Evolutionary conservation across 2,113 vertebrate species (phyloP).

Genomic region (Xenus cinereus): DNA sequence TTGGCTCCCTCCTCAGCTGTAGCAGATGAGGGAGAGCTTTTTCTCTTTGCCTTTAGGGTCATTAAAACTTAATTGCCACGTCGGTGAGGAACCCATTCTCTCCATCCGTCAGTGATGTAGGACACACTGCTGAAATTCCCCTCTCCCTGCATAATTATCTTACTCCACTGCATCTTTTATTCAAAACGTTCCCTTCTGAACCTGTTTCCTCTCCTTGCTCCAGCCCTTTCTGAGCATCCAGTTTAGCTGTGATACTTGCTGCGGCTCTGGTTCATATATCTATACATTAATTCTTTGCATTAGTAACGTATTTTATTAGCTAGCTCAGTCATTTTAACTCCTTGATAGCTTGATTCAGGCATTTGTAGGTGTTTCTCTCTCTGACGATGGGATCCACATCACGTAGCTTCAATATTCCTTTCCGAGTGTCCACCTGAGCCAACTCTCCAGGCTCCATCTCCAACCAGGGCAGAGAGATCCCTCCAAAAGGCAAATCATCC

Average conservation of each 20-base stretch:
- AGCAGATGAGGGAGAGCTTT: background rate
- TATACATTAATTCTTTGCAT: background rate
- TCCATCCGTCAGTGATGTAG: background rate
- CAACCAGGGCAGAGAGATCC: background rate
- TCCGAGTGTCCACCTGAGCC: fast-evolving
- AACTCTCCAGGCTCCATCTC: background rate
- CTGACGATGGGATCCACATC: background rate
- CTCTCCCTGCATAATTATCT: background rate
- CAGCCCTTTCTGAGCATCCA: background rate
- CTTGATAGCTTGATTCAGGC: background rate
- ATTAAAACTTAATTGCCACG: background rate
- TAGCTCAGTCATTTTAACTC: background rate
- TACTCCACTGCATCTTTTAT: background rate
- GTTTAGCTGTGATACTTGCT: background rate
- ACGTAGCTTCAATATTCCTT: background rate
- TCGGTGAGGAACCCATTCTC: fast-evolving
- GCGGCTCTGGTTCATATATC: background rate
- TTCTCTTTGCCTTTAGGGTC: background rate
- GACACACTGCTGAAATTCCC: background rate
- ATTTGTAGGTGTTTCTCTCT: background rate
- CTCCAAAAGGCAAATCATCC: background rate
- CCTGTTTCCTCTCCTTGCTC: background rate
- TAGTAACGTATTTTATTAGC: background rate
- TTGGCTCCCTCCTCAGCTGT: background rate
- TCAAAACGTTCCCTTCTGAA: background rate